These are phyloP conservation scores for Macrophya alboannulata DNA, from an alignment of 2,888 invertebrate genomes.

Conservation along the genomic window DNA sequence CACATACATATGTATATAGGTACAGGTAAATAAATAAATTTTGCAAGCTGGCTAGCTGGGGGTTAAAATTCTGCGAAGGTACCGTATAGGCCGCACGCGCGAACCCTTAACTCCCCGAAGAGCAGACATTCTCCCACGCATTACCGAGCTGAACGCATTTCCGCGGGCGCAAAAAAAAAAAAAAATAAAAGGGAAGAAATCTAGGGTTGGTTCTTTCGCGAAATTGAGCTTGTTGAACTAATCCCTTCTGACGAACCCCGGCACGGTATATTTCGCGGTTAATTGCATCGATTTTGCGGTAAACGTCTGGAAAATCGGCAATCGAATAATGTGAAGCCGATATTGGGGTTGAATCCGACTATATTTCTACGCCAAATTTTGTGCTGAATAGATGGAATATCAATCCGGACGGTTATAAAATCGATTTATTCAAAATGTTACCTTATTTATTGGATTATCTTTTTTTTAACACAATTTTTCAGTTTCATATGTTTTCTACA, in stretches of 20 bases:
- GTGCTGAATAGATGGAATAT: neutral
- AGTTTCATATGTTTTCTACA: neutral
- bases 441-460: neutral
- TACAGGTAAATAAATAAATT: neutral
- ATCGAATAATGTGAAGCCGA: neutral
- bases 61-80: conserved; percentile 17
- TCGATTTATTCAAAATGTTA: no score
- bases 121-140: neutral
- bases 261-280: neutral
- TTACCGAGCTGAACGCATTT: conserved; percentile 13
- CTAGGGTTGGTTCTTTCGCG: neutral
- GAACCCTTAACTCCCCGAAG: conserved; percentile 15
- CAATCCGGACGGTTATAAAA: no score
- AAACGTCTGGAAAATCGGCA: neutral
- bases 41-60: neutral
- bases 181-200: neutral
- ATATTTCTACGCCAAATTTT: neutral
- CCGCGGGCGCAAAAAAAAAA: neutral
- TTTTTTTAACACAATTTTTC: neutral
- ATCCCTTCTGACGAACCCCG: neutral
- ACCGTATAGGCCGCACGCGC: conserved; percentile 6
- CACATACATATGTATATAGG: neutral
- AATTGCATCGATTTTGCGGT: neutral
- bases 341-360: neutral
- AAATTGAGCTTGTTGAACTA: conserved; percentile 16